These are phyloP conservation scores for Pseudobourletiella spinata DNA, from an alignment of 1,140 invertebrate species.

Conservation along the genomic window DNA sequence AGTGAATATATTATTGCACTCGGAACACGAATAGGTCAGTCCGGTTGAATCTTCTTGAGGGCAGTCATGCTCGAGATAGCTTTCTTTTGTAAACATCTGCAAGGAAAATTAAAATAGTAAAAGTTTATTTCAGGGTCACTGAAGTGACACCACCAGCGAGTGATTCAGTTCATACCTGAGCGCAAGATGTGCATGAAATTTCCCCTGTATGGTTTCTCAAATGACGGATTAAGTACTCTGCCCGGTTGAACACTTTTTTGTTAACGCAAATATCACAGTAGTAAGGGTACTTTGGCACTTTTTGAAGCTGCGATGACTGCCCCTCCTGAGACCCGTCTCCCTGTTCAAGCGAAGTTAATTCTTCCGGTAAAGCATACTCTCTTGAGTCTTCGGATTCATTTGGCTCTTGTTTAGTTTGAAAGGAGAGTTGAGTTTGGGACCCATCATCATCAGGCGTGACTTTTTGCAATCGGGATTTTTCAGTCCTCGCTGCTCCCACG, in stretches of 20 bases:
- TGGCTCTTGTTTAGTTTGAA: slow-evolving; percentile 2
- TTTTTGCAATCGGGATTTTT: slow-evolving; percentile 12
- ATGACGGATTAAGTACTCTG: slow-evolving; percentile 45
- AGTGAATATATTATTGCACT: slow-evolving; percentile 7
- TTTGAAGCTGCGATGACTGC: not conserved
- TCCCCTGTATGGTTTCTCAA: slow-evolving; percentile 47
- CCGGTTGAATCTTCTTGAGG: slow-evolving; percentile 7
- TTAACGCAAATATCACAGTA: slow-evolving; percentile 47
- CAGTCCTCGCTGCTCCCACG: slow-evolving; percentile 25
- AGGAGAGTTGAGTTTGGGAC: not conserved
- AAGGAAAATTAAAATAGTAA: not conserved
- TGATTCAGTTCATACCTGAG: slow-evolving; percentile 40
- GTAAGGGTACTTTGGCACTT: slow-evolving; percentile 34
- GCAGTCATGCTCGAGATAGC: not conserved
- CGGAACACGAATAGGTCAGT: not conserved
- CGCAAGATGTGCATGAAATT: slow-evolving; percentile 42
- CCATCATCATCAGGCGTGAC: not conserved
- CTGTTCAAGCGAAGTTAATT: not conserved
- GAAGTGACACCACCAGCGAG: no score
- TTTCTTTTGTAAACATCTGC: slow-evolving; percentile 20
- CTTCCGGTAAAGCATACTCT: not conserved
- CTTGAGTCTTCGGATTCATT: not conserved
- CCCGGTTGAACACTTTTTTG: slow-evolving; percentile 44
- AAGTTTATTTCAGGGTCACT: no score
- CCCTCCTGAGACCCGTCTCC: not conserved